Percentiles rank a stretch among this genome's conserved stretches.
These are phyloP conservation scores for Dicaeum eximium DNA, from an alignment of 2,113 vertebrate species.

Conservation along the genomic window DNA sequence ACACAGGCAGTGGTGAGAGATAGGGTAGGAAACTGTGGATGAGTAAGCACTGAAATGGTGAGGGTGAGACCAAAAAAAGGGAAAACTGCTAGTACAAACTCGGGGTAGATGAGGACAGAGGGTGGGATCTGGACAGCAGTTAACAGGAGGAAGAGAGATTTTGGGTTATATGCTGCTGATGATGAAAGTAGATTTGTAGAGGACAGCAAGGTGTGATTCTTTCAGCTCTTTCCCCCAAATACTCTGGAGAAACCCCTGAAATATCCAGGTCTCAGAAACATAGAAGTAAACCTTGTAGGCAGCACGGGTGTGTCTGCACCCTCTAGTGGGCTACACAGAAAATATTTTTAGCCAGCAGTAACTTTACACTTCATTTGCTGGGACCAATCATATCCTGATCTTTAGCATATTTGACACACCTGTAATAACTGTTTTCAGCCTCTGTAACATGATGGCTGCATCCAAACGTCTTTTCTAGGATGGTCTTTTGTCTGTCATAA, in stretches of 20 bases:
- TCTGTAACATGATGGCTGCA: background rate
- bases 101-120: accelerated
- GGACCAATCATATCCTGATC: background rate
- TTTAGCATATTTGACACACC: background rate
- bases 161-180: background rate
- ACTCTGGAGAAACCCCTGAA: background rate
- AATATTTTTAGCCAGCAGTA: background rate
- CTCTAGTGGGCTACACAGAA: conserved; percentile 7
- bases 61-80: background rate
- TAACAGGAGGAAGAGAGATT: background rate
- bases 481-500: background rate
- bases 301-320: background rate
- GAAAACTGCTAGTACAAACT: background rate
- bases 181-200: background rate
- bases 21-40: background rate
- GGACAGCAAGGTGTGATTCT: background rate
- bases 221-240: background rate
- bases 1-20: background rate
- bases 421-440: background rate
- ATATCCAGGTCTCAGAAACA: background rate
- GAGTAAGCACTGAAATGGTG: background rate
- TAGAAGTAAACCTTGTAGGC: background rate
- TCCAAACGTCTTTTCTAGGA: background rate
- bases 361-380: background rate
- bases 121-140: accelerated